These are phyloP conservation scores for Eucidaris tribuloides DNA, from an alignment of 35 echinoderm and acorn worm genomes.

Conservation along the genomic window DNA sequence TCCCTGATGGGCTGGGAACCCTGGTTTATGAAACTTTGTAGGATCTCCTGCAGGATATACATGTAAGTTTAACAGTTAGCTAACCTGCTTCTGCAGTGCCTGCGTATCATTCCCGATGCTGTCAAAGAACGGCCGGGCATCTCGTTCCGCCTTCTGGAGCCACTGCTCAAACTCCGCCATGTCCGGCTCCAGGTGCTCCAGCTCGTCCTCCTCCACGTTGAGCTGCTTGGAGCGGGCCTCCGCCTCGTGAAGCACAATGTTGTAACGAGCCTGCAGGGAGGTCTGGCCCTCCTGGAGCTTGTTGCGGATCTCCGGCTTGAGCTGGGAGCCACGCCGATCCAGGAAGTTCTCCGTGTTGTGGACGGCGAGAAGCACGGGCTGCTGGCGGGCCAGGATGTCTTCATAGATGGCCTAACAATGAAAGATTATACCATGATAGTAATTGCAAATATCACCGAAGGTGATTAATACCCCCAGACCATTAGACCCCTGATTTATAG, in stretches of 20 bases:
- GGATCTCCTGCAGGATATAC: too few species aligned
- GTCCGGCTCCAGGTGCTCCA: conserved; percentile 87
- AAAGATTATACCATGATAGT: too few species aligned
- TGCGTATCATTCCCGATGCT: conserved; percentile 59
- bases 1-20: too few species aligned
- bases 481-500: too few species aligned
- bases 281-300: conserved; percentile 78
- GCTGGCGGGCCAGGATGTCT: conserved; percentile 90
- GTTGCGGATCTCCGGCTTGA: conserved; percentile 68
- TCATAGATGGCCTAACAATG: conserved; percentile 68
- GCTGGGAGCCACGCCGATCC: conserved; percentile 40
- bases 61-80: too few species aligned
- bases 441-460: too few species aligned
- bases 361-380: conserved; percentile 80
- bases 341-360: conserved; percentile 88
- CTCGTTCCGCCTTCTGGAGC: conserved; percentile 63
- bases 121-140: conserved; percentile 60
- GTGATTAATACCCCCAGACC: too few species aligned
- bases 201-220: conserved; percentile 59
- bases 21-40: too few species aligned
- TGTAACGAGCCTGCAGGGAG: conserved; percentile 65
- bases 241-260: conserved; percentile 47
- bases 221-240: conserved; percentile 64
- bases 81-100: conserved; percentile 67
- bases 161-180: conserved; percentile 78